Evolutionary conservation across 2,797 vertebrate genomes (phyloP).

Genomic region (Champsocephalus esox): DNA sequence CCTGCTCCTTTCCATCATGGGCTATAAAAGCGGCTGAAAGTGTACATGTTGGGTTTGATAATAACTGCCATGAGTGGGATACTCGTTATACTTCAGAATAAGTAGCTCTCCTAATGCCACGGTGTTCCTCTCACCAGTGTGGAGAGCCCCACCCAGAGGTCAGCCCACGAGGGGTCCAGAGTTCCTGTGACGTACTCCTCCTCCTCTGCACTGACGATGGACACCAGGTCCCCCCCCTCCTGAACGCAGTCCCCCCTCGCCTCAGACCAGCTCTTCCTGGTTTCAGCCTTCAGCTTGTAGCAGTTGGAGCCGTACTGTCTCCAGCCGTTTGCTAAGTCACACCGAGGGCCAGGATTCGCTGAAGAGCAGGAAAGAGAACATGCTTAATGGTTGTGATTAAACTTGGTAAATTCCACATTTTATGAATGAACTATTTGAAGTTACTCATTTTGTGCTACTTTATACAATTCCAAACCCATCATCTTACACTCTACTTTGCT

Average conservation of each 20-base stretch:
- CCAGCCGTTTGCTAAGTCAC: slow-evolving; percentile 82
- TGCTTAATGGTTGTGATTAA: no score
- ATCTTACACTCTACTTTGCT: no score
- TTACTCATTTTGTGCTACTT: no score
- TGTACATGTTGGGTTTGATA: no score
- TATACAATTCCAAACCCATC: no score
- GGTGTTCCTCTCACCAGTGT: slow-evolving; percentile 78
- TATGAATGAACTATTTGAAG: no score
- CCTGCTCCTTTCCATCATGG: no score
- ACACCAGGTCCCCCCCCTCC: slow-evolving; percentile 84
- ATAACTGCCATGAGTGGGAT: no score
- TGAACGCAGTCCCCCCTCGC: slow-evolving; percentile 81
- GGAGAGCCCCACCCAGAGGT: slow-evolving; percentile 85
- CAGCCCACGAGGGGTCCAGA: slow-evolving; percentile 57
- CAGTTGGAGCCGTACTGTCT: slow-evolving; percentile 74
- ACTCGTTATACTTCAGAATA: not conserved
- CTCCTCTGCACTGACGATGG: slow-evolving; percentile 70
- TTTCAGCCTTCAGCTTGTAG: slow-evolving; percentile 76
- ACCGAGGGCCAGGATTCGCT: slow-evolving; percentile 79
- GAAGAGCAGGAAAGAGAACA: not conserved
- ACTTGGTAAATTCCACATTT: no score
- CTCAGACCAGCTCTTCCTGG: slow-evolving; percentile 77
- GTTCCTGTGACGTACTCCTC: slow-evolving; percentile 72
- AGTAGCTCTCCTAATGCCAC: not conserved
- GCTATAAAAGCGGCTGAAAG: no score